Conservation (phyloP, 2,797 vertebrate species). For the Ambastaia sidthimunki region DNA sequence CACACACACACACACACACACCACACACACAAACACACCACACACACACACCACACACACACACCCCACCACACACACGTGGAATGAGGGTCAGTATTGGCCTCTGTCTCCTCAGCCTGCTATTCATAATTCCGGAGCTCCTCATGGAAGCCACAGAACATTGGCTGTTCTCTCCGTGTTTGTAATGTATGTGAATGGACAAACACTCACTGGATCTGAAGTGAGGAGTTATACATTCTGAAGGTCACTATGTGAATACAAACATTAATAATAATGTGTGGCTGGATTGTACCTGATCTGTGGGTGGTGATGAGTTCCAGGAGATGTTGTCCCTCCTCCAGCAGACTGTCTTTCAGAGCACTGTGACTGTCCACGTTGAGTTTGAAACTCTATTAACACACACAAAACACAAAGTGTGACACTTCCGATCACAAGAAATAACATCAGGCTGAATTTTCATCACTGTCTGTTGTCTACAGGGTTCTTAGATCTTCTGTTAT, state of each 20-base stretch:
- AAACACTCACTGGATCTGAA: constrained; percentile 61
- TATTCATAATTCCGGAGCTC: constrained; percentile 65
- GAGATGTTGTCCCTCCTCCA: constrained; percentile 90
- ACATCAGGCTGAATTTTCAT: constrained; percentile 33
- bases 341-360: constrained; percentile 88
- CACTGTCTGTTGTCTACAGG: constrained; percentile 5
- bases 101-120: constrained; percentile 63
- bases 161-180: constrained; percentile 37
- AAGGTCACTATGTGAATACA: constrained; percentile 95
- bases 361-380: constrained; percentile 89
- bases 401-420: constrained; percentile 48
- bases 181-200: constrained; percentile 56
- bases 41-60: too few relatives aligned
- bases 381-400: constrained; percentile 88
- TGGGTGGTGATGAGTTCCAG: constrained; percentile 90
- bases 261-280: constrained; percentile 95
- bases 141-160: constrained; percentile 44
- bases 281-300: constrained; percentile 92
- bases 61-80: too few relatives aligned
- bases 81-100: constrained; percentile 56
- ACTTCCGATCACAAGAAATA: constrained; percentile 46
- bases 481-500: constrained; percentile 25
- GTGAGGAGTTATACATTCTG: constrained; percentile 91
- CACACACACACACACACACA: too few relatives aligned
- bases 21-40: too few relatives aligned